These are phyloP conservation scores for Dermatophagoides farinae DNA, from an alignment of 1,140 invertebrate species.

Conservation along the genomic window DNA sequence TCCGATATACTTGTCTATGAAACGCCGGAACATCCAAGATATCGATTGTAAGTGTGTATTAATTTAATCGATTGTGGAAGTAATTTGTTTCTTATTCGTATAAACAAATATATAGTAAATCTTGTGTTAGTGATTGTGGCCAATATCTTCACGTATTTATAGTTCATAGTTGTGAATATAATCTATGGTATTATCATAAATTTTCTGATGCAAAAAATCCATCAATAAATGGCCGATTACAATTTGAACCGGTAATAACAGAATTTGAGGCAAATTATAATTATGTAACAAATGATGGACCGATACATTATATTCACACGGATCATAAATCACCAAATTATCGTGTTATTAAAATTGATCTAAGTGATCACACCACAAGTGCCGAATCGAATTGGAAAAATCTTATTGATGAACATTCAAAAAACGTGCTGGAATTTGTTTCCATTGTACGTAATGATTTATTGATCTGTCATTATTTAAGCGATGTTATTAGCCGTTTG, in stretches of 20 bases:
- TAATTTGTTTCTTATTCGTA: background rate
- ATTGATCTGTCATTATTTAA: constrained; percentile 69
- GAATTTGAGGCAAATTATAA: constrained; percentile 86
- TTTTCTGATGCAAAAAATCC: constrained; percentile 19
- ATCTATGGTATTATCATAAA: constrained; percentile 61
- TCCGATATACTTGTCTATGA: constrained; percentile 74
- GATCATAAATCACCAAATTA: constrained; percentile 85
- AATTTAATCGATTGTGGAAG: constrained; percentile 34
- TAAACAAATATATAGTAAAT: constrained; percentile 16
- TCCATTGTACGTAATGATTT: constrained; percentile 59
- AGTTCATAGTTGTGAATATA: constrained; percentile 64
- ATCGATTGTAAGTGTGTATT: constrained; percentile 38
- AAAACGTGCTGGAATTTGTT: constrained; percentile 66
- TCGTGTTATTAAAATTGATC: constrained; percentile 64
- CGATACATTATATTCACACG: constrained; percentile 64
- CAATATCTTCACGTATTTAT: constrained; percentile 59
- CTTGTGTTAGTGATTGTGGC: constrained; percentile 67
- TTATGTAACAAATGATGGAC: constrained; percentile 75
- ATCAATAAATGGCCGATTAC: constrained; percentile 38
- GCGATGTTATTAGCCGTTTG: constrained; percentile 72
- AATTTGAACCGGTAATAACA: constrained; percentile 52
- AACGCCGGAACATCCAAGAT: constrained; percentile 74
- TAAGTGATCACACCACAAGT: constrained; percentile 24
- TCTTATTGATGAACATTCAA: constrained; percentile 59
- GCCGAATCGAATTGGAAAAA: constrained; percentile 45